phyloP scores from a whole-genome alignment of 2,113 vertebrate species.

The Microtus richardsoni region DNA sequence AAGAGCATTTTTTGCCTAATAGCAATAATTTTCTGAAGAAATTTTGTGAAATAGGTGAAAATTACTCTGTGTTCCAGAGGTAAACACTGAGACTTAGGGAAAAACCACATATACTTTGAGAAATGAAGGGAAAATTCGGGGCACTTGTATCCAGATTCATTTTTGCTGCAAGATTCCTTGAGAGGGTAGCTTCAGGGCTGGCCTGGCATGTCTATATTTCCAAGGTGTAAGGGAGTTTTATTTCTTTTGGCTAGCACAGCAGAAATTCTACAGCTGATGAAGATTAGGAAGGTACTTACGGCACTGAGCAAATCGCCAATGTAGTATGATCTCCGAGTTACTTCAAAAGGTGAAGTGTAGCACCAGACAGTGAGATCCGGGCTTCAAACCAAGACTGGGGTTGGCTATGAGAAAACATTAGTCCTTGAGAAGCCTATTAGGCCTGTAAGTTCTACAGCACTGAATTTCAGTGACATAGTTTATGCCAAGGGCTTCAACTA shows the following conservation, averaged over 20 bases:
- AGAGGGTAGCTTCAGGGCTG: background rate
- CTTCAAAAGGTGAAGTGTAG: background rate
- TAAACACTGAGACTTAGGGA: background rate
- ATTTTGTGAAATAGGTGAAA: background rate
- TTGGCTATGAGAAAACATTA: background rate
- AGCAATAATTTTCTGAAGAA: background rate
- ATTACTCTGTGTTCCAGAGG: background rate
- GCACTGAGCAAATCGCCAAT: background rate
- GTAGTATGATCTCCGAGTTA: background rate
- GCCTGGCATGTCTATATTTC: background rate
- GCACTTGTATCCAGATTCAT: background rate
- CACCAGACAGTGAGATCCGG: background rate
- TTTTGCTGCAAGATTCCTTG: background rate
- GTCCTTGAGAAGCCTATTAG: background rate
- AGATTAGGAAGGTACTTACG: background rate
- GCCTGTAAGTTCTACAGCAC: fast-evolving
- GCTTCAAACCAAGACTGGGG: background rate
- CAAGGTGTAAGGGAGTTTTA: background rate
- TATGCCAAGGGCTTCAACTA: background rate
- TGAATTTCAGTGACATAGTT: background rate
- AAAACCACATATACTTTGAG: background rate
- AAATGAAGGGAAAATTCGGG: background rate
- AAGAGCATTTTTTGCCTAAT: background rate
- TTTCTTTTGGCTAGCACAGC: background rate
- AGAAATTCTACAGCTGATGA: background rate